These are phyloP conservation scores for Callinectes sapidus DNA, from an alignment of 2,888 invertebrate genomes.

Conservation along the genomic window DNA sequence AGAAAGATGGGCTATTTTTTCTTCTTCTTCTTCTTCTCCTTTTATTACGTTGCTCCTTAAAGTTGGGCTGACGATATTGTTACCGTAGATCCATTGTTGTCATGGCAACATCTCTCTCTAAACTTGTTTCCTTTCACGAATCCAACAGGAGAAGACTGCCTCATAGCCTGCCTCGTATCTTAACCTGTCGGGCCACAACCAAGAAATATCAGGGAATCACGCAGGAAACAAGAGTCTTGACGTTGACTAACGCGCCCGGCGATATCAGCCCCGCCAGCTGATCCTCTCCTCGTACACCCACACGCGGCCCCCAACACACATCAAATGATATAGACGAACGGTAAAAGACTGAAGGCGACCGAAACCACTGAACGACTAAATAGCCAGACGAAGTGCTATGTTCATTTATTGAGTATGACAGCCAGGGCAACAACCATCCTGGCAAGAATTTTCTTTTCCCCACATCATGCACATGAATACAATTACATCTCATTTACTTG, in stretches of 20 bases:
- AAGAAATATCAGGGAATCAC: neutral
- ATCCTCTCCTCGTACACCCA: no score
- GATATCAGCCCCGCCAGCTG: no score
- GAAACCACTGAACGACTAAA: no score
- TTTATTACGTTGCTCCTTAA: conserved; percentile 12
- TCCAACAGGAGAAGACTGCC: neutral
- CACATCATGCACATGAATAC: no score
- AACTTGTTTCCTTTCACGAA: neutral
- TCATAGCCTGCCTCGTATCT: neutral
- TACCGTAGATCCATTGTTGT: neutral
- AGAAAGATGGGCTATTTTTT: neutral
- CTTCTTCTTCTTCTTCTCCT: neutral
- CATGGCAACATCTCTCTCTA: conserved; percentile 14
- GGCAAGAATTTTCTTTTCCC: no score
- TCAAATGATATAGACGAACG: no score
- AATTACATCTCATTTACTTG: no score
- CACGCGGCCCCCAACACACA: no score
- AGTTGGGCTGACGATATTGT: conserved; percentile 1
- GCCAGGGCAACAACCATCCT: no score
- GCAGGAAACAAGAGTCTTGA: neutral
- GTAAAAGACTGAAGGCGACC: no score
- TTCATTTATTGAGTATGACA: no score
- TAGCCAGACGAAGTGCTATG: no score
- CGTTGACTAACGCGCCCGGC: neutral
- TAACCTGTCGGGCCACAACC: neutral